Conservation (phyloP, 2,888 invertebrate genomes). For the Digitonthophagus gazella region DNA sequence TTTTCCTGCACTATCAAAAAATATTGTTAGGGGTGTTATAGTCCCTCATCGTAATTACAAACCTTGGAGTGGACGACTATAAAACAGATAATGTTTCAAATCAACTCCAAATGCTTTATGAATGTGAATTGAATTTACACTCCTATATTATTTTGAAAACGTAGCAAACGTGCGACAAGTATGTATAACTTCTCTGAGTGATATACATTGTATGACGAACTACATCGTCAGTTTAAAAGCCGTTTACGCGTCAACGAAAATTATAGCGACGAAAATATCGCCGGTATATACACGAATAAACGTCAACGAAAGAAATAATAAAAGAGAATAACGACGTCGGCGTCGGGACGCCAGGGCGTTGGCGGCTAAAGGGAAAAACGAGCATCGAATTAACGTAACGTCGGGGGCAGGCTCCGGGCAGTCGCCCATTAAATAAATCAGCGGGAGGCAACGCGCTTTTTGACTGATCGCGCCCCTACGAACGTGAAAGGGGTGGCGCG, state of each 20-base stretch:
- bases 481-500: neutral
- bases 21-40: no score
- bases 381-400: neutral
- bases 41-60: no score
- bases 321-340: slow-evolving; percentile 6
- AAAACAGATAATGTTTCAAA: no score
- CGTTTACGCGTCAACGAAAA: neutral
- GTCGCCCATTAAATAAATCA: neutral
- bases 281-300: slow-evolving; percentile 4
- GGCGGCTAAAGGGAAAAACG: neutral
- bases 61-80: no score
- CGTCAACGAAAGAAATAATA: slow-evolving; percentile 15
- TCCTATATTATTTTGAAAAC: no score
- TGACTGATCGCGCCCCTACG: neutral
- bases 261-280: neutral
- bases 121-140: no score
- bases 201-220: neutral
- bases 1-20: no score
- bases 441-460: neutral
- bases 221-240: neutral
- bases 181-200: neutral
- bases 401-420: neutral
- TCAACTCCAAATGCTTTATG: no score
- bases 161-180: neutral
- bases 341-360: neutral